Conservation (phyloP, 2,888 invertebrate species). For the Rotaria macrura region DNA sequence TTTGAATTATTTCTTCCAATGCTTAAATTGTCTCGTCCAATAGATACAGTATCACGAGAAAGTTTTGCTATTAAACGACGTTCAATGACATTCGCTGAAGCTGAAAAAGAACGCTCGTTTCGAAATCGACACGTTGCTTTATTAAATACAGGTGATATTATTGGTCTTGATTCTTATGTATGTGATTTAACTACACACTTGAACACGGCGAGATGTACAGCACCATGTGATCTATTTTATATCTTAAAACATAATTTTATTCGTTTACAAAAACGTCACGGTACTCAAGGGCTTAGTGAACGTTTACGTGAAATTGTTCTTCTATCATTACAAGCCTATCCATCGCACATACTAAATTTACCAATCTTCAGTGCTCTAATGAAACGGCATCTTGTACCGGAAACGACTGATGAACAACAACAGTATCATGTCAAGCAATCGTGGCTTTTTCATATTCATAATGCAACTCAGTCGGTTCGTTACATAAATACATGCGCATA, state of each 20-base stretch:
- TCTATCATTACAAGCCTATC: neutral
- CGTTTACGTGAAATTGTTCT: neutral
- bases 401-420: neutral
- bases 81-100: slow-evolving; percentile 31
- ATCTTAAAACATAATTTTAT: slow-evolving; percentile 48
- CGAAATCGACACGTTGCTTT: slow-evolving; percentile 22
- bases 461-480: neutral
- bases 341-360: neutral
- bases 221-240: slow-evolving; percentile 44
- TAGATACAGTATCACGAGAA: neutral
- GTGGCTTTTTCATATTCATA: neutral
- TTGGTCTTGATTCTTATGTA: slow-evolving; percentile 39
- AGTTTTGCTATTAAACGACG: slow-evolving; percentile 27
- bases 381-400: neutral
- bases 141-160: slow-evolving; percentile 39
- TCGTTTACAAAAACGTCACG: slow-evolving; percentile 36
- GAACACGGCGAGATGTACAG: slow-evolving; percentile 44
- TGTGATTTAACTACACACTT: slow-evolving; percentile 44
- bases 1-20: neutral
- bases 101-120: slow-evolving; percentile 7
- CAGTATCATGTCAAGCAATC: neutral
- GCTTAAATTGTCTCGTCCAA: neutral
- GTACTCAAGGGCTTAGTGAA: neutral
- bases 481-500: neutral
- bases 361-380: neutral